These are phyloP conservation scores for Sparidentex hasta DNA, from an alignment of 2,797 vertebrate species.

Conservation along the genomic window DNA sequence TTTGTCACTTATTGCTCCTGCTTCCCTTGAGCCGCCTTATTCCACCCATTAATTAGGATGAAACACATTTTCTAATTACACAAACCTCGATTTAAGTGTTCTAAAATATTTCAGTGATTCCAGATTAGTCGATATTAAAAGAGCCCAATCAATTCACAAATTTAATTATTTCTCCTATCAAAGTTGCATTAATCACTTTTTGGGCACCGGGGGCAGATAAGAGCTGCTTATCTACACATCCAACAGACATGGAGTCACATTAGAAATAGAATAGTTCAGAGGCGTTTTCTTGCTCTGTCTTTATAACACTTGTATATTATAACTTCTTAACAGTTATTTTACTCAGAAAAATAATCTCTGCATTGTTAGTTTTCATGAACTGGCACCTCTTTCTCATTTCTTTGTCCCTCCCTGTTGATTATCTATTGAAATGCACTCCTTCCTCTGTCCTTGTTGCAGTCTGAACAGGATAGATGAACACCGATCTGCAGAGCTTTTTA, in stretches of 20 bases:
- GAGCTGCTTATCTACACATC: neutral
- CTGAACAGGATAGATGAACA: neutral
- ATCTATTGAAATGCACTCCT: neutral
- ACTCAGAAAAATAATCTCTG: neutral
- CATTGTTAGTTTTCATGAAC: neutral
- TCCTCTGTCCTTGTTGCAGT: neutral
- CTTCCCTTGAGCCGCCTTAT: neutral
- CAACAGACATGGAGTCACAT: neutral
- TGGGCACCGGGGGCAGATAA: neutral
- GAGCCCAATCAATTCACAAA: neutral
- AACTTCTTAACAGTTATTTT: neutral
- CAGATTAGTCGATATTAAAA: neutral
- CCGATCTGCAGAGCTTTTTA: neutral
- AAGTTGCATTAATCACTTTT: slow-evolving; percentile 1
- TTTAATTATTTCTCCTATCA: neutral
- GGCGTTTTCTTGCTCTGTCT: neutral
- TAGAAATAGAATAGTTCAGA: too few species aligned
- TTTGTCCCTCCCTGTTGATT: neutral
- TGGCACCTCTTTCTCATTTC: neutral
- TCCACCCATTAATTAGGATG: neutral
- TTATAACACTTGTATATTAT: too few species aligned
- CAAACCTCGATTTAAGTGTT: neutral
- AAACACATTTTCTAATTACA: neutral
- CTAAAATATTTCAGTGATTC: neutral
- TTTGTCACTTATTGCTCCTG: neutral